These are phyloP conservation scores for Tribolium freemani DNA, from an alignment of 2,888 invertebrate species.

Conservation along the genomic window DNA sequence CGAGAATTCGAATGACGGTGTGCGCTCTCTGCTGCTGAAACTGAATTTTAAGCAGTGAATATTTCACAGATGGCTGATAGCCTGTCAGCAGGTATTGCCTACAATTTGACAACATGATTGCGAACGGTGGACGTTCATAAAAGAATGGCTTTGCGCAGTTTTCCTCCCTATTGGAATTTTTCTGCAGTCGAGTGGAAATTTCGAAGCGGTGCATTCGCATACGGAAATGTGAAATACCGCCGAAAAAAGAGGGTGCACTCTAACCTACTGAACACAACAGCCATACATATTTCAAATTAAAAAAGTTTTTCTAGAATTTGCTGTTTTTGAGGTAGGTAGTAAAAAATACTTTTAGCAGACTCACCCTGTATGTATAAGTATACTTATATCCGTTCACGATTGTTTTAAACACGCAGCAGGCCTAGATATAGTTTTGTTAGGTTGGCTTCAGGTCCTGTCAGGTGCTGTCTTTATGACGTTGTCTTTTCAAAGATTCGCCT, in stretches of 20 bases:
- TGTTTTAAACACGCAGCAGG: no score
- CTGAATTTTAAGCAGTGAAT: constrained; percentile 64
- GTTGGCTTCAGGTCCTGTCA: no score
- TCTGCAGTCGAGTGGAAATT: neutral
- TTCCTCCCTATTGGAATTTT: constrained; percentile 24
- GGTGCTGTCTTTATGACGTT: no score
- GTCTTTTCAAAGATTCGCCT: no score
- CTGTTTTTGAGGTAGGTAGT: no score
- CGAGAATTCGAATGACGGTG: constrained; percentile 41
- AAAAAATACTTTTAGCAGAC: no score
- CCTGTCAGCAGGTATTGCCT: constrained; percentile 61
- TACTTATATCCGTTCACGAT: no score
- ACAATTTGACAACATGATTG: constrained; percentile 65
- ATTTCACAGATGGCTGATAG: constrained; percentile 60
- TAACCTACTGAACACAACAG: no score
- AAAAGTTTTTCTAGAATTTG: no score
- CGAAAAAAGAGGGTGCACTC: neutral
- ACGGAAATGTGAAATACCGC: neutral
- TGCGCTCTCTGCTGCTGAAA: constrained; percentile 54
- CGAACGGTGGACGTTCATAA: constrained; percentile 56
- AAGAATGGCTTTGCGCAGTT: constrained; percentile 27
- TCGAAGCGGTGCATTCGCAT: neutral
- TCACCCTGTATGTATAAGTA: no score
- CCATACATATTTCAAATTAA: no score
- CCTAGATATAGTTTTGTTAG: no score